These are phyloP conservation scores for Trinorchestia longiramus DNA, from an alignment of 1,140 invertebrate genomes.

Conservation along the genomic window DNA sequence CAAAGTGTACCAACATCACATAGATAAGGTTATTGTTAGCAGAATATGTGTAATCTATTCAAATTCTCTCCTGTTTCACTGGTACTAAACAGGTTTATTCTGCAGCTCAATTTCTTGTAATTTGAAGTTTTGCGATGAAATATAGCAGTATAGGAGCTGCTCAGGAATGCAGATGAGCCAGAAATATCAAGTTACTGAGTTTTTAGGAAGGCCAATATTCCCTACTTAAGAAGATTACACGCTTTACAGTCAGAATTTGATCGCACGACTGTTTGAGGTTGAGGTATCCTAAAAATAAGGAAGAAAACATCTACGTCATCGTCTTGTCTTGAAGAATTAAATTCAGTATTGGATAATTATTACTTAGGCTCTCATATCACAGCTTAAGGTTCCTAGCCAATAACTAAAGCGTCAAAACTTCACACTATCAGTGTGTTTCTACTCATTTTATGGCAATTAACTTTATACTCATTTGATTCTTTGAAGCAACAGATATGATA, in stretches of 20 bases:
- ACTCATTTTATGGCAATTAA: too few species aligned
- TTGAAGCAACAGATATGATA: too few species aligned
- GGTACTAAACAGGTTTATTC: not conserved
- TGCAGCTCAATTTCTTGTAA: not conserved
- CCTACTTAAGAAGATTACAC: not conserved
- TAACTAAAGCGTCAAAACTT: too few species aligned
- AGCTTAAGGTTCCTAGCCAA: too few species aligned
- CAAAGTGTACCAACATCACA: not conserved
- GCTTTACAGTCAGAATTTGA: not conserved
- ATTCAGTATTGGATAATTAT: not conserved
- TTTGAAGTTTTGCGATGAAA: not conserved
- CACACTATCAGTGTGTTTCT: too few species aligned
- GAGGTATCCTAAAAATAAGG: not conserved
- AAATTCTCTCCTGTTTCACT: not conserved
- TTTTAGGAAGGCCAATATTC: not conserved
- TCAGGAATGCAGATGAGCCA: not conserved
- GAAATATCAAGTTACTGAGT: not conserved
- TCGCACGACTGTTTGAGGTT: not conserved
- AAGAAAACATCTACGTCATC: not conserved
- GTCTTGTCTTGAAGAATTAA: not conserved
- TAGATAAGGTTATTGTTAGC: not conserved
- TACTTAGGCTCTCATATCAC: not conserved
- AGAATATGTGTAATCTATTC: not conserved
- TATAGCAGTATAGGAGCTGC: not conserved
- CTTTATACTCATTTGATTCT: too few species aligned